A percentile compares a stretch with the other conserved stretches of the same genome.
phyloP scores from a whole-genome alignment of 1,140 invertebrate species.

The Carposina sasakii region DNA sequence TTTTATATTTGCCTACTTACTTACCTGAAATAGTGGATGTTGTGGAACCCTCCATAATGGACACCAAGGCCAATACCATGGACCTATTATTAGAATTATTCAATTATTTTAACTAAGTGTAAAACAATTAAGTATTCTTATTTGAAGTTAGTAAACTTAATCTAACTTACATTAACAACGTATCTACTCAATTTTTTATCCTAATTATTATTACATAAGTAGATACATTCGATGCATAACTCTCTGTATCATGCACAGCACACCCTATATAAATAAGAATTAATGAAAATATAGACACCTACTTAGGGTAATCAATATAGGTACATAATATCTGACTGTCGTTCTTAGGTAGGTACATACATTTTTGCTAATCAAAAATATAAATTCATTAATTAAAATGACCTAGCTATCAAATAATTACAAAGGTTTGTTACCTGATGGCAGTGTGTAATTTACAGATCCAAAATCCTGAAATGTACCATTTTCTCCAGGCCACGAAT shows the following conservation, averaged over 20 bases:
- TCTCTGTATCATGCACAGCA: too few species aligned
- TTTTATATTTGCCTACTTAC: not conserved
- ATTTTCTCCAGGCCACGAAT: constrained; percentile 66
- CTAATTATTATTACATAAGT: too few species aligned
- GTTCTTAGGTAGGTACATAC: too few species aligned
- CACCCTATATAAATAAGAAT: too few species aligned
- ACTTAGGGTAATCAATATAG: too few species aligned
- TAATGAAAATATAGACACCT: too few species aligned
- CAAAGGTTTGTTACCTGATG: constrained; percentile 59
- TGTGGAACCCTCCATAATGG: constrained; percentile 78
- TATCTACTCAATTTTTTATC: too few species aligned
- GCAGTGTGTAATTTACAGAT: constrained; percentile 61
- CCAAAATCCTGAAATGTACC: constrained; percentile 58
- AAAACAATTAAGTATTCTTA: not conserved
- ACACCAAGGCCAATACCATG: constrained; percentile 78
- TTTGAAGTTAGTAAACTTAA: not conserved
- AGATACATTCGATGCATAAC: too few species aligned
- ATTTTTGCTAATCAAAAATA: too few species aligned
- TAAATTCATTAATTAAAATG: not conserved
- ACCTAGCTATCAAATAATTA: not conserved
- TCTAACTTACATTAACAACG: too few species aligned
- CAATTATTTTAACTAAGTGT: constrained; percentile 1
- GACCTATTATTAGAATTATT: constrained; percentile 48
- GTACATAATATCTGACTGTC: too few species aligned
- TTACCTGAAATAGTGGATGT: constrained; percentile 77